Percentiles rank a stretch among this genome's conserved stretches.
Conservation (phyloP, 2,113 vertebrate genomes). For the Mionectes macconnelli region DNA sequence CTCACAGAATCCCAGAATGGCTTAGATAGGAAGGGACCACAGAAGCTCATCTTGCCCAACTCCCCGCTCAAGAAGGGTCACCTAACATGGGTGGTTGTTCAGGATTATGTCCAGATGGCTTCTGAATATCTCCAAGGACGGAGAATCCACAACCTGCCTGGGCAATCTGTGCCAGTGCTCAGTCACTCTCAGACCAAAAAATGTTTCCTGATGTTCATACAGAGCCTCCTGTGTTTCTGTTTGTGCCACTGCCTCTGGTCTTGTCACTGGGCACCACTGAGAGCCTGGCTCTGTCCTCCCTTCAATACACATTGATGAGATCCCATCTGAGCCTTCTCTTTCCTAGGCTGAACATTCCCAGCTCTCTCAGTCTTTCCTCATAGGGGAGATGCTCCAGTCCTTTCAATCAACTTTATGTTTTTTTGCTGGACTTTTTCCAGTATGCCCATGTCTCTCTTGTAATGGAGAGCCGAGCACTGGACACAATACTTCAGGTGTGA, state of each 20-base stretch:
- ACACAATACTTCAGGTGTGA: neutral
- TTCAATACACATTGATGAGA: neutral
- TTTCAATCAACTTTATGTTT: neutral
- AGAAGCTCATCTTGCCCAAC: neutral
- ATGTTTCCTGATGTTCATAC: neutral
- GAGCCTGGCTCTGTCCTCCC: neutral
- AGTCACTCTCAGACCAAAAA: neutral
- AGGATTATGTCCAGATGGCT: neutral
- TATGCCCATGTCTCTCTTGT: accelerated
- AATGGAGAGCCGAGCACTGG: neutral
- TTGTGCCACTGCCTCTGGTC: neutral
- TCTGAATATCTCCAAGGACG: neutral
- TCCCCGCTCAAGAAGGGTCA: neutral
- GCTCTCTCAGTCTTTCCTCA: neutral
- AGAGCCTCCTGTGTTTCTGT: neutral
- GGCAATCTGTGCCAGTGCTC: neutral
- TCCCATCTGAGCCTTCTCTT: neutral
- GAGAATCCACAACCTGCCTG: neutral
- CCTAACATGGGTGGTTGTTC: neutral
- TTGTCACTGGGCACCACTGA: neutral
- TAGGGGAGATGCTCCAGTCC: neutral
- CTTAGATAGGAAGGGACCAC: neutral
- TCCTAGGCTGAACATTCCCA: neutral
- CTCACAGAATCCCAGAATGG: neutral
- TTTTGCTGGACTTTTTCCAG: neutral